phyloP scores from a whole-genome alignment of 2,797 vertebrate species.

The Acipenser oxyrinchus region DNA sequence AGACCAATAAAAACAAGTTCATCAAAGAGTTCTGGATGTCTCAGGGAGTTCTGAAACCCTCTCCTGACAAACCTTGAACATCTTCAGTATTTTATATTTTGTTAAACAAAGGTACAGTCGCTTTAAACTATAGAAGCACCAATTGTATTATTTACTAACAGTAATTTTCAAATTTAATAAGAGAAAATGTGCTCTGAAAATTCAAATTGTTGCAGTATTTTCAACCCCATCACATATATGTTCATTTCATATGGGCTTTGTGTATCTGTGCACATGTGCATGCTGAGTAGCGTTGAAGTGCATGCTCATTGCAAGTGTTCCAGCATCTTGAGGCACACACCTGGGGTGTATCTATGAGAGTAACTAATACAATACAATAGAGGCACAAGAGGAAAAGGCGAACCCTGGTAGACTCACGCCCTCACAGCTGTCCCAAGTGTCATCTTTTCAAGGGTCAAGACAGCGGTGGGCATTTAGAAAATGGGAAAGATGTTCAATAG shows the following conservation, averaged over 20 bases:
- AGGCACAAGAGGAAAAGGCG: constrained; percentile 13
- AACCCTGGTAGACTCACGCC: constrained; percentile 29
- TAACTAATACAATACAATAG: constrained; percentile 13
- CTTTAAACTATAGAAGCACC: constrained; percentile 31
- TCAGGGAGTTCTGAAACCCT: too few species aligned
- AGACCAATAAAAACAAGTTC: too few species aligned
- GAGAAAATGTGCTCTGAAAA: background rate
- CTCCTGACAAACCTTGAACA: too few species aligned
- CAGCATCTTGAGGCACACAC: constrained; percentile 17
- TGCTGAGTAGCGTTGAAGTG: constrained; percentile 17
- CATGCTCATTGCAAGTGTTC: constrained; percentile 21
- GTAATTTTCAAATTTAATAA: constrained; percentile 8
- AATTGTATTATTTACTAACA: constrained; percentile 17
- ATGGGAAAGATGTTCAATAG: constrained; percentile 32
- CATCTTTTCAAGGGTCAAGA: constrained; percentile 19
- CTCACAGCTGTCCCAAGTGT: constrained; percentile 5
- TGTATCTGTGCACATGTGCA: constrained; percentile 15
- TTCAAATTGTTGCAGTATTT: background rate
- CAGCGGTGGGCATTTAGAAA: constrained; percentile 36
- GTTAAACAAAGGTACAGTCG: constrained; percentile 25
- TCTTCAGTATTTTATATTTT: too few species aligned
- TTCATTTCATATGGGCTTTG: constrained; percentile 24
- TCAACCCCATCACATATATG: constrained; percentile 21
- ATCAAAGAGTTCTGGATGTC: too few species aligned
- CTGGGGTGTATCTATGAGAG: constrained; percentile 22